phyloP scores from a whole-genome alignment of 1,140 invertebrate genomes.

The Chrysomallon squamiferum region DNA sequence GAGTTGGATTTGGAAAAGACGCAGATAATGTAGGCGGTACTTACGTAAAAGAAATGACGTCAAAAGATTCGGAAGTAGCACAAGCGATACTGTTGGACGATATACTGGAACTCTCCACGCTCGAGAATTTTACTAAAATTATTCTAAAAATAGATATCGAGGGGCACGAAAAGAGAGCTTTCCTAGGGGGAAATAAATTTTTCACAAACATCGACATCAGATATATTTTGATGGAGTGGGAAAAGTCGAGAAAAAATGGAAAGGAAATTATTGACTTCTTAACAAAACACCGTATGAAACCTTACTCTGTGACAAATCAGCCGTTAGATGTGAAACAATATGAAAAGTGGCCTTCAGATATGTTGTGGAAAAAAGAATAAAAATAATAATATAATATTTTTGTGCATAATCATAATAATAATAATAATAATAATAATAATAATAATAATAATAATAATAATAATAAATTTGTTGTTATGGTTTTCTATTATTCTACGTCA shows the following conservation, averaged over 20 bases:
- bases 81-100: constrained; percentile 22
- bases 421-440: too few species aligned
- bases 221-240: constrained; percentile 25
- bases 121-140: constrained; percentile 12
- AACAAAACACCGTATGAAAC: constrained; percentile 12
- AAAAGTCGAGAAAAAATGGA: constrained; percentile 9
- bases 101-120: constrained; percentile 15
- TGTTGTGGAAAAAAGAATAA: constrained; percentile 4
- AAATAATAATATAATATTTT: too few species aligned
- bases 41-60: constrained; percentile 14
- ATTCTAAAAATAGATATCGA: constrained; percentile 65
- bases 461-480: too few species aligned
- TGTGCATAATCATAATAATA: too few species aligned
- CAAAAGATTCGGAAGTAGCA: background rate
- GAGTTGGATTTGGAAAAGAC: constrained; percentile 20
- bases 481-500: too few species aligned
- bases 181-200: constrained; percentile 19
- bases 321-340: background rate
- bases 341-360: constrained; percentile 12
- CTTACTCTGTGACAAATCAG: background rate
- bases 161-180: constrained; percentile 53
- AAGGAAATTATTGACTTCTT: constrained; percentile 19
- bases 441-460: too few species aligned
- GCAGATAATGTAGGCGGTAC: constrained; percentile 47
- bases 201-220: constrained; percentile 15